Percentiles rank a stretch among this genome's conserved stretches.
Conservation (phyloP, 2,797 vertebrate species). For the Hafferia zeledoni region DNA sequence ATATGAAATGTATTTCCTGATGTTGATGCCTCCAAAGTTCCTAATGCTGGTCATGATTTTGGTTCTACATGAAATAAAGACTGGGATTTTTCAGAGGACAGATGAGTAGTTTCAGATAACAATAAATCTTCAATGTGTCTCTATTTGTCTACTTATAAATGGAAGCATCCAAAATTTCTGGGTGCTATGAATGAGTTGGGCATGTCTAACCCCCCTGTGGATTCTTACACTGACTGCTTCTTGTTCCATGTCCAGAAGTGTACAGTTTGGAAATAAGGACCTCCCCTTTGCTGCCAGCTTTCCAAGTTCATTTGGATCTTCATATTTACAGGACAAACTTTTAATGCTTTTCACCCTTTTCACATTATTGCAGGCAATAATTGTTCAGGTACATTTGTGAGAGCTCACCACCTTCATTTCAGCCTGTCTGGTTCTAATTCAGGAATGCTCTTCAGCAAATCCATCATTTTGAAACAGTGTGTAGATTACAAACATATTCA, state of each 20-base stretch:
- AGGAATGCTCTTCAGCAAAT: slow-evolving; percentile 9
- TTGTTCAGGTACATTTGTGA: neutral
- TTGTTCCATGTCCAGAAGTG: neutral
- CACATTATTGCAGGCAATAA: neutral
- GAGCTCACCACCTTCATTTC: neutral
- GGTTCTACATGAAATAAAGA: neutral
- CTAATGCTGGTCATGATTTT: neutral
- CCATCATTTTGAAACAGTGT: neutral
- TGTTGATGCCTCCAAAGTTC: neutral
- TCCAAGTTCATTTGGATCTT: neutral
- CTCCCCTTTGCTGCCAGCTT: neutral
- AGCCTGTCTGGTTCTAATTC: neutral
- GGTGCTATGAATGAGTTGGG: neutral
- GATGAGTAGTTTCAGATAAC: neutral
- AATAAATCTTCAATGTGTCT: neutral
- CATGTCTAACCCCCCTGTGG: neutral
- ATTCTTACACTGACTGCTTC: neutral
- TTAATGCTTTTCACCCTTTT: neutral
- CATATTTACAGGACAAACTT: neutral
- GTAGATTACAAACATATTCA: neutral
- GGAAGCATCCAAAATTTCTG: neutral
- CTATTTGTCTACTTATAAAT: neutral
- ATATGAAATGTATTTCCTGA: neutral
- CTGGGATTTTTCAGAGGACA: neutral
- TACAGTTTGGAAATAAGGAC: neutral